Conservation (phyloP, 2,113 vertebrate species). For the Stegostoma tigrinum region DNA sequence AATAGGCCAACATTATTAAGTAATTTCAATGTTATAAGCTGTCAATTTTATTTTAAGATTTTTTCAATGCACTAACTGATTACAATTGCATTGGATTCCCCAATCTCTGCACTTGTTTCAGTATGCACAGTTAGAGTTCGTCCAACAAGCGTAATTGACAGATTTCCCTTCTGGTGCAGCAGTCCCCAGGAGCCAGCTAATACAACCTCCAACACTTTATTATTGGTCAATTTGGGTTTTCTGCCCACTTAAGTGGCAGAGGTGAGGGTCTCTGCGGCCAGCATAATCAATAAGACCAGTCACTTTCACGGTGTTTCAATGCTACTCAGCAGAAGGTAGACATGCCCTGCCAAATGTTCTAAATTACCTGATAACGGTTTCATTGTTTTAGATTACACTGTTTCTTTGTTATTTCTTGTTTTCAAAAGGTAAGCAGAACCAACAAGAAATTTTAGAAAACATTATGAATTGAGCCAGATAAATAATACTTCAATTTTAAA, state of each 20-base stretch:
- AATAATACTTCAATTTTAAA: not conserved
- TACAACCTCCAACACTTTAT: slow-evolving; percentile 63
- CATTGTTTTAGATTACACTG: slow-evolving; percentile 20
- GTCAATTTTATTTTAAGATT: not conserved
- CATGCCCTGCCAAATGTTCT: slow-evolving; percentile 42
- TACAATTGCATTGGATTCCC: not conserved
- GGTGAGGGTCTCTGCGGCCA: slow-evolving; percentile 61
- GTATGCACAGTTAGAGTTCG: slow-evolving; percentile 47
- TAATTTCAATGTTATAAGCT: slow-evolving; percentile 11
- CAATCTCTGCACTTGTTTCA: slow-evolving; percentile 16
- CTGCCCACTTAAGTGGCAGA: slow-evolving; percentile 66
- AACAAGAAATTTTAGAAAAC: not conserved
- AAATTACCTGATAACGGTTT: slow-evolving; percentile 45
- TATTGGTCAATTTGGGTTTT: slow-evolving; percentile 67
- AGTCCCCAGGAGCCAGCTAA: slow-evolving; percentile 59
- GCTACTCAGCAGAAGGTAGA: slow-evolving; percentile 58
- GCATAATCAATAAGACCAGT: slow-evolving; percentile 67
- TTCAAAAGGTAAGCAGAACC: not conserved
- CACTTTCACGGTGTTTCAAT: slow-evolving; percentile 56
- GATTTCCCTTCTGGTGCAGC: slow-evolving; percentile 52
- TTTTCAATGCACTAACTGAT: not conserved
- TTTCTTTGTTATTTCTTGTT: not conserved
- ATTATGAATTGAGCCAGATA: not conserved
- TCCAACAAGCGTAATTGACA: slow-evolving; percentile 59
- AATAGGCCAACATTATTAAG: not conserved